Conservation (phyloP, 1,140 invertebrate species). For the Lasioglossum baleicum region DNA sequence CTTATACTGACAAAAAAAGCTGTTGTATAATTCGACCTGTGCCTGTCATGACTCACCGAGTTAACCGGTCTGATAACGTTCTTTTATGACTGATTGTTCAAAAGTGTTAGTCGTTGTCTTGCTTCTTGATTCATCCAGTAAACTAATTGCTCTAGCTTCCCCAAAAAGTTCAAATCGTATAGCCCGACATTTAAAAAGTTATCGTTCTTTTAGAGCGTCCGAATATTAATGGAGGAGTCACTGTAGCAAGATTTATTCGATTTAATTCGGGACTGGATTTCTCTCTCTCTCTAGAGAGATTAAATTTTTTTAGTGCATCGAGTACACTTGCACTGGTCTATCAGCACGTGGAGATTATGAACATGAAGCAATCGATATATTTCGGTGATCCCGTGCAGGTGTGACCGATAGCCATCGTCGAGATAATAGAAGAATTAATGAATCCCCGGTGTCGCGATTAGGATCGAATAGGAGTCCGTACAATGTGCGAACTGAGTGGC, state of each 20-base stretch:
- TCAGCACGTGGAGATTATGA: conserved; percentile 4
- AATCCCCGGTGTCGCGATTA: conserved; percentile 8
- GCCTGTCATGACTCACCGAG: no score
- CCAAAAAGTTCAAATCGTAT: no score
- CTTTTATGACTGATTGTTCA: background rate
- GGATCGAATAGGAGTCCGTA: background rate
- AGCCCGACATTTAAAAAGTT: no score
- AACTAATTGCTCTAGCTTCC: no score
- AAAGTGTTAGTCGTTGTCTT: background rate
- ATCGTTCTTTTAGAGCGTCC: no score
- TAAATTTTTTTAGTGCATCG: background rate
- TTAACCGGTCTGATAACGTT: background rate
- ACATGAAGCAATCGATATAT: background rate
- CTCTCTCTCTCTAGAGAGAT: background rate
- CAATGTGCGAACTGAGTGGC: background rate
- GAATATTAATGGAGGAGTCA: no score
- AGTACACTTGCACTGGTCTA: background rate
- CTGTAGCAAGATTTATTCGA: no score
- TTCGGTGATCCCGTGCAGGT: conserved; percentile 16
- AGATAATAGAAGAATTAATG: conserved; percentile 10
- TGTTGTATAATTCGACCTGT: no score
- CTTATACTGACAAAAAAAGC: no score
- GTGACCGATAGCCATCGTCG: conserved; percentile 4
- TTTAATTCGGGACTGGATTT: no score
- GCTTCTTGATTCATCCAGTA: no score